Evolutionary conservation across 2,113 vertebrate genomes (phyloP).

Genomic region (Lagopus leucura): DNA sequence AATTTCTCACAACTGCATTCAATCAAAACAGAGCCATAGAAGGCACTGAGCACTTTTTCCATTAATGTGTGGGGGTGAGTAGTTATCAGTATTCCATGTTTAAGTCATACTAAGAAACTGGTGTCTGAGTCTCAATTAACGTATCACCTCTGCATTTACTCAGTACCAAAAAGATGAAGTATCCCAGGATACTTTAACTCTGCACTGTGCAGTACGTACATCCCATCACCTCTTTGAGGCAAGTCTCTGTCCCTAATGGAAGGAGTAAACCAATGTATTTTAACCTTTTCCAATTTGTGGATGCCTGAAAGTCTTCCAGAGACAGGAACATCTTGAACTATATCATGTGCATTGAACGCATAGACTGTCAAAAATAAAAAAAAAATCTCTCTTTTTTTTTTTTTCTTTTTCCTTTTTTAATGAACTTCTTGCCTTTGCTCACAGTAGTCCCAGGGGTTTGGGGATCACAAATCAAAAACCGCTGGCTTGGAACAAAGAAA

Average conservation of each 20-base stretch:
- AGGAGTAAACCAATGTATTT: background rate
- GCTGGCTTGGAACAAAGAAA: background rate
- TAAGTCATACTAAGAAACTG: background rate
- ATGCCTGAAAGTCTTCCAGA: background rate
- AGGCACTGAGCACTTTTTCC: background rate
- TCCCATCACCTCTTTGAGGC: background rate
- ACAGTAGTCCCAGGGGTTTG: background rate
- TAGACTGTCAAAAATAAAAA: background rate
- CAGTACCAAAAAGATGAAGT: background rate
- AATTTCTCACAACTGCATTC: background rate
- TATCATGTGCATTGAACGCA: background rate
- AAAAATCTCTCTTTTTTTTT: too few relatives aligned
- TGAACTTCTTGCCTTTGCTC: background rate
- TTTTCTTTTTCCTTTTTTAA: background rate
- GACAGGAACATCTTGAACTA: background rate
- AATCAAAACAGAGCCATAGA: background rate
- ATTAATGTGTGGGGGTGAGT: background rate
- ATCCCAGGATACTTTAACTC: background rate
- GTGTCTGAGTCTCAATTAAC: background rate
- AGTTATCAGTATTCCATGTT: background rate
- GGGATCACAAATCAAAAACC: background rate
- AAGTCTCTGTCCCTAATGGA: background rate
- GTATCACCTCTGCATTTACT: background rate
- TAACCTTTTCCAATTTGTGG: background rate
- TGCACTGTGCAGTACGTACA: background rate